Evolutionary conservation across 1,140 invertebrate species (phyloP).

Genomic region (Macrobrachium rosenbergii): DNA sequence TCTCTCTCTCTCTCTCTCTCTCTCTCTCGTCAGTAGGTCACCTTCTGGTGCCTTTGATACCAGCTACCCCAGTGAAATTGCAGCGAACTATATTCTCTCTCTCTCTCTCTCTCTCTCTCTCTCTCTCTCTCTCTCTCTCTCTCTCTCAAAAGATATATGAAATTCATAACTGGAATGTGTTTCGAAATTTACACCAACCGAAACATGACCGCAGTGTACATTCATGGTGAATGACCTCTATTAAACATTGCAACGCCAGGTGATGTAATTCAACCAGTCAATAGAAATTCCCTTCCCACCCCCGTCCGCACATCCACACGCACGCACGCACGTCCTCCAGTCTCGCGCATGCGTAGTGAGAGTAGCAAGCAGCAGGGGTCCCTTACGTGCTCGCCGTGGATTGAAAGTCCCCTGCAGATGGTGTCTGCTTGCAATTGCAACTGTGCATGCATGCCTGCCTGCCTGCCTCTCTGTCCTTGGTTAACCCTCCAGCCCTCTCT

Average conservation of each 20-base stretch:
- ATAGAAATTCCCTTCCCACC: neutral
- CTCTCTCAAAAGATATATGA: too few relatives aligned
- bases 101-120: neutral
- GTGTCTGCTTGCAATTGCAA: too few relatives aligned
- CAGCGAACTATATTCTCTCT: neutral
- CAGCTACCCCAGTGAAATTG: neutral
- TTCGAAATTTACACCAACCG: too few relatives aligned
- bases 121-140: neutral
- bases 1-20: neutral
- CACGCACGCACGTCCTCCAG: neutral
- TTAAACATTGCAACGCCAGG: too few relatives aligned
- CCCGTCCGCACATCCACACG: conserved; percentile 28
- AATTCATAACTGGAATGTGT: too few relatives aligned
- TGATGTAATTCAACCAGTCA: too few relatives aligned
- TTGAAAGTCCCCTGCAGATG: too few relatives aligned
- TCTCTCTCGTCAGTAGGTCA: neutral
- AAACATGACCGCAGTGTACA: too few relatives aligned
- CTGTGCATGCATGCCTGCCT: conserved; percentile 2
- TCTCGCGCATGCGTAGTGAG: neutral
- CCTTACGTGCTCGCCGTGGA: too few relatives aligned
- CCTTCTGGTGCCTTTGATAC: neutral
- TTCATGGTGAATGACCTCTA: too few relatives aligned
- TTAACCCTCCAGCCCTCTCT: neutral
- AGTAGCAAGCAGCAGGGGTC: too few relatives aligned
- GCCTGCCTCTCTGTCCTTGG: conserved; percentile 1